Evolutionary conservation across 2,888 invertebrate genomes (phyloP).

Genomic region (Ochlodes sylvanus): DNA sequence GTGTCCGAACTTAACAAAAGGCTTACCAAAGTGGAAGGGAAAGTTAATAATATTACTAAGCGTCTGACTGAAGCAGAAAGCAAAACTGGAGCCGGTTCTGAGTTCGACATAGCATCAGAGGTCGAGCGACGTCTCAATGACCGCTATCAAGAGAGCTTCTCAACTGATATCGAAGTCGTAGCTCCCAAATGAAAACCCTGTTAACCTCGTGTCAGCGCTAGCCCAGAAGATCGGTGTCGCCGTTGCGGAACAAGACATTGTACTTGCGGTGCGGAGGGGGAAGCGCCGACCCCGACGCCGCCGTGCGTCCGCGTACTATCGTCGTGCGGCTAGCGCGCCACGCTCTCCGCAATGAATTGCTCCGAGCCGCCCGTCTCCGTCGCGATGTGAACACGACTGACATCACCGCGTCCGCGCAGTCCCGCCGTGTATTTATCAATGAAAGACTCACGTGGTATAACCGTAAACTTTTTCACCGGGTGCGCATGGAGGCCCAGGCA

Average conservation of each 20-base stretch:
- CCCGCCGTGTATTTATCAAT: conserved; percentile 2
- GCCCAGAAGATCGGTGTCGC: too few relatives aligned
- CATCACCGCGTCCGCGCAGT: neutral
- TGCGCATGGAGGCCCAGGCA: neutral
- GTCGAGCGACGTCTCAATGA: neutral
- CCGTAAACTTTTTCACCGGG: neutral
- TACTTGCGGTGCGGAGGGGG: too few relatives aligned
- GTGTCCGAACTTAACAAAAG: neutral
- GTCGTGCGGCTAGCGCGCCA: too few relatives aligned
- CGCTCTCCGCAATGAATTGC: too few relatives aligned
- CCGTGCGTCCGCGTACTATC: too few relatives aligned
- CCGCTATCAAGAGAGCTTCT: neutral
- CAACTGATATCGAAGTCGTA: neutral
- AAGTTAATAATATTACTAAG: neutral
- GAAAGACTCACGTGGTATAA: conserved; percentile 10
- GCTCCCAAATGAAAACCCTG: neutral
- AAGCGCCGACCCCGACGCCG: too few relatives aligned
- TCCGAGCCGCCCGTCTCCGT: too few relatives aligned
- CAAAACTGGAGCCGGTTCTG: neutral
- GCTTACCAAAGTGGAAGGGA: neutral
- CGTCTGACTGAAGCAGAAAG: neutral
- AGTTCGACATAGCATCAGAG: neutral
- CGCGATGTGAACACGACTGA: too few relatives aligned
- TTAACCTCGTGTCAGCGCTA: neutral
- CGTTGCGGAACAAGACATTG: too few relatives aligned